A percentile compares a stretch with the other conserved stretches of the same genome.
phyloP scores from a whole-genome alignment of 2,888 invertebrate genomes.

The Alviniconcha strummeri region DNA sequence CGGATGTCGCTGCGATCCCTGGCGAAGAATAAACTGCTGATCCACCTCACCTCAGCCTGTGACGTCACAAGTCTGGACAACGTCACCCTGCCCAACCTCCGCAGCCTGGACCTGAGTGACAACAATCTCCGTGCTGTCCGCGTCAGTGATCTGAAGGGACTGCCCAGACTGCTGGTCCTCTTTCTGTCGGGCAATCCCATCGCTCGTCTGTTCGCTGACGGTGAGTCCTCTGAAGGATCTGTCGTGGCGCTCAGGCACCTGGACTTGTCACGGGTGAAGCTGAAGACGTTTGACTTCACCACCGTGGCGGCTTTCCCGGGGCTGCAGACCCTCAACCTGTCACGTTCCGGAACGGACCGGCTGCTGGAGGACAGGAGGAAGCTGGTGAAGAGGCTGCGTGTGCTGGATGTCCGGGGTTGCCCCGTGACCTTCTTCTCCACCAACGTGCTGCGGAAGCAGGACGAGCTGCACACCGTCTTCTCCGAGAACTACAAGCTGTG shows the following conservation, averaged over 20 bases:
- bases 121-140: neutral
- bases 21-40: neutral
- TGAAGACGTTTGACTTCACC: conserved; percentile 4
- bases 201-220: neutral
- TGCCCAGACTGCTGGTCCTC: conserved; percentile 10
- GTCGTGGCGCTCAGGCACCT: neutral
- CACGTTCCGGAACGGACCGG: neutral
- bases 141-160: conserved; percentile 3
- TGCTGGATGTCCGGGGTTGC: conserved; percentile 30
- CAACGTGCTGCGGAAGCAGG: conserved; percentile 3
- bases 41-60: conserved; percentile 33
- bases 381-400: neutral
- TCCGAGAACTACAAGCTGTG: conserved; percentile 37
- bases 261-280: conserved; percentile 27
- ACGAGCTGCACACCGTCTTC: neutral
- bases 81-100: conserved; percentile 24
- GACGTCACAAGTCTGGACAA: neutral
- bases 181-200: conserved; percentile 18
- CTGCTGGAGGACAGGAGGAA: conserved; percentile 8
- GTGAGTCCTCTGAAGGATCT: no score
- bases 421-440: neutral
- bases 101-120: conserved; percentile 31
- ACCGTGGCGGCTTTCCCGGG: neutral
- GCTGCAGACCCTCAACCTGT: conserved; percentile 21
- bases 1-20: neutral